These are phyloP conservation scores for Nothobranchius kuhntae DNA, from an alignment of 2,113 vertebrate species.

Conservation along the genomic window DNA sequence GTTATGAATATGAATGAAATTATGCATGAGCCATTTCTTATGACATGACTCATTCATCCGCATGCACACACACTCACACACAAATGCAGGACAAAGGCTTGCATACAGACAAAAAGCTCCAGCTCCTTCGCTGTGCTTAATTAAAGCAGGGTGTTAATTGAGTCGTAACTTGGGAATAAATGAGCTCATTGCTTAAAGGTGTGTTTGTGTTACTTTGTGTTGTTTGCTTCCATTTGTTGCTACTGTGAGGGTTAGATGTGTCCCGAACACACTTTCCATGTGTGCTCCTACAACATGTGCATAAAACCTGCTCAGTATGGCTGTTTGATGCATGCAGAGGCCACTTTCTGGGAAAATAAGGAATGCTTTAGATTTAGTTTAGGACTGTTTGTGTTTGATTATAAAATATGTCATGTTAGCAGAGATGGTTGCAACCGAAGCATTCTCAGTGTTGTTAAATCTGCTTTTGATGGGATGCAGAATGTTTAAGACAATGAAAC, in stretches of 20 bases:
- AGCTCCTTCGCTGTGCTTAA: slow-evolving; percentile 51
- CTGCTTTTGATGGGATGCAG: too few relatives aligned
- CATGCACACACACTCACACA: slow-evolving; percentile 27
- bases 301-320: background rate
- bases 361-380: too few relatives aligned
- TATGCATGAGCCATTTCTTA: slow-evolving; percentile 74
- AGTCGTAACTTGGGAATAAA: slow-evolving; percentile 51
- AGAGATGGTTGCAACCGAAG: too few relatives aligned
- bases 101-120: slow-evolving; percentile 27
- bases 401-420: too few relatives aligned
- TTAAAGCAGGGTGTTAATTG: slow-evolving; percentile 68
- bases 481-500: too few relatives aligned
- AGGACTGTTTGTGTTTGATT: too few relatives aligned
- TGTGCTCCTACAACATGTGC: background rate
- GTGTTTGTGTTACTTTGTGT: slow-evolving; percentile 18
- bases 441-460: too few relatives aligned
- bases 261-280: background rate
- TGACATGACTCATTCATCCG: slow-evolving; percentile 74
- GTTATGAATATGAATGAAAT: slow-evolving; percentile 79
- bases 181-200: slow-evolving; percentile 40
- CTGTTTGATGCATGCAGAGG: background rate
- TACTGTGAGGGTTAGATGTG: background rate
- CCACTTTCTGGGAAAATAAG: too few relatives aligned
- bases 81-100: background rate
- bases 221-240: slow-evolving; percentile 16